Percentiles rank a stretch among this genome's conserved stretches.
These are phyloP conservation scores for Alcis repandata DNA, from an alignment of 2,888 invertebrate genomes.

Conservation along the genomic window DNA sequence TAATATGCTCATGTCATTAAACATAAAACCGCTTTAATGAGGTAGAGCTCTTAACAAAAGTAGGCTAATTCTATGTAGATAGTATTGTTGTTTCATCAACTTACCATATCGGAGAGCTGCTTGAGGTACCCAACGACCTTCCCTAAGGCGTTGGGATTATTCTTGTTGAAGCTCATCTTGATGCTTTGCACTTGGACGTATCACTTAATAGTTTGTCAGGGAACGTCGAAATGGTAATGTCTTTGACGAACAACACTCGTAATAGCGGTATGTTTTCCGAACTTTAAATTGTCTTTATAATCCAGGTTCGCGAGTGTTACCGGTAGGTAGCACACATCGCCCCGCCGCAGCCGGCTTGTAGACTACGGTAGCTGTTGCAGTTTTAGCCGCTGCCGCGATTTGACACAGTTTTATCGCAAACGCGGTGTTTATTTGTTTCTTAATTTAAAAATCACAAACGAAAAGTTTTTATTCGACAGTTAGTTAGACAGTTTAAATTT, in stretches of 20 bases:
- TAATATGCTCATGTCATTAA: slow-evolving; percentile 35
- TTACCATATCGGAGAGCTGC: slow-evolving; percentile 85
- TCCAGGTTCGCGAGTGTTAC: slow-evolving; percentile 77
- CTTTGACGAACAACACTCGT: slow-evolving; percentile 69
- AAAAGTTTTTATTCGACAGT: slow-evolving; percentile 59
- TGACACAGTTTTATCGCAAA: slow-evolving; percentile 67
- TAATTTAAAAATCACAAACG: slow-evolving; percentile 17
- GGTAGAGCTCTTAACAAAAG: slow-evolving; percentile 8
- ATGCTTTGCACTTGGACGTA: slow-evolving; percentile 54
- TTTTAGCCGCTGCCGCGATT: slow-evolving; percentile 57
- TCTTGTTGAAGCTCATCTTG: slow-evolving; percentile 85
- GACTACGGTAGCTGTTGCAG: slow-evolving; percentile 32
- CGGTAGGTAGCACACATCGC: slow-evolving; percentile 70
- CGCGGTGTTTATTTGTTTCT: slow-evolving; percentile 44
- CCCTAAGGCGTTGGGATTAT: slow-evolving; percentile 83
- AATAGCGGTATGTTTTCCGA: slow-evolving; percentile 62
- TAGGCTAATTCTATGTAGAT: slow-evolving; percentile 16
- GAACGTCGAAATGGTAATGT: slow-evolving; percentile 81
- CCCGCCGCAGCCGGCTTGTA: slow-evolving; percentile 46
- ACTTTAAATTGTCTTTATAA: slow-evolving; percentile 65
- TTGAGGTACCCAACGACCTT: slow-evolving; percentile 83
- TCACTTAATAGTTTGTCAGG: slow-evolving; percentile 65
- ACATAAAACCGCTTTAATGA: slow-evolving; percentile 26
- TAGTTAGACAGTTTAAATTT: slow-evolving; percentile 64
- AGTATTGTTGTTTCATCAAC: slow-evolving; percentile 46